phyloP scores from a whole-genome alignment of 2,113 vertebrate species.

The Sorex araneus region DNA sequence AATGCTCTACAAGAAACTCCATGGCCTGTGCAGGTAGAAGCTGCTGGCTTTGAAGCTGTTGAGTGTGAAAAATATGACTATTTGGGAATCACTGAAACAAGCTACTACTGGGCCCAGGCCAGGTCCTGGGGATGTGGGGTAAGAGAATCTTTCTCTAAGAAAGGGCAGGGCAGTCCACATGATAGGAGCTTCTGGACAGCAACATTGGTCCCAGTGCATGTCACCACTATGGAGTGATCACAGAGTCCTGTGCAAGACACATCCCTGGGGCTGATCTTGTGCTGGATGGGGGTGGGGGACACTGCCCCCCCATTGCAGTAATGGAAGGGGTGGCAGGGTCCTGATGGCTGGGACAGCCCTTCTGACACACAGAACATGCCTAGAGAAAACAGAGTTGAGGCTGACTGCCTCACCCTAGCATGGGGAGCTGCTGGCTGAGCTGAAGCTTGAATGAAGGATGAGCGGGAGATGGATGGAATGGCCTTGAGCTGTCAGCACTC shows the following conservation, averaged over 20 bases:
- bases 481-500: not conserved
- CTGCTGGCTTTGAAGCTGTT: not conserved
- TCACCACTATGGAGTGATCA: too few relatives aligned
- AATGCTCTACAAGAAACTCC: too few relatives aligned
- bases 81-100: not conserved
- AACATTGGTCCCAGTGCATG: not conserved
- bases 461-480: not conserved
- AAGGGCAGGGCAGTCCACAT: not conserved
- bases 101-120: not conserved
- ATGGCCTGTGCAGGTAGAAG: too few relatives aligned
- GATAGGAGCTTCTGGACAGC: not conserved
- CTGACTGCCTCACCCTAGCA: too few relatives aligned
- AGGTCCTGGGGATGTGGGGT: not conserved
- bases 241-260: fast-evolving
- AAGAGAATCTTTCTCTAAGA: not conserved
- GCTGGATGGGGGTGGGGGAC: slow-evolving; percentile 90
- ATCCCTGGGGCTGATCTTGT: slow-evolving; percentile 83
- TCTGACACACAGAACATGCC: slow-evolving; percentile 93
- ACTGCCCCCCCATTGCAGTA: slow-evolving; percentile 91
- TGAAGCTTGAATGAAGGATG: not conserved
- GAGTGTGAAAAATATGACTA: not conserved
- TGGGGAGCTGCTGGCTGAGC: not conserved
- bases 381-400: slow-evolving; percentile 73
- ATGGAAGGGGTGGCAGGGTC: slow-evolving; percentile 92
- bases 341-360: slow-evolving; percentile 91